phyloP scores from a whole-genome alignment of 1,140 invertebrate genomes.

The Drosophila pallidifrons region DNA sequence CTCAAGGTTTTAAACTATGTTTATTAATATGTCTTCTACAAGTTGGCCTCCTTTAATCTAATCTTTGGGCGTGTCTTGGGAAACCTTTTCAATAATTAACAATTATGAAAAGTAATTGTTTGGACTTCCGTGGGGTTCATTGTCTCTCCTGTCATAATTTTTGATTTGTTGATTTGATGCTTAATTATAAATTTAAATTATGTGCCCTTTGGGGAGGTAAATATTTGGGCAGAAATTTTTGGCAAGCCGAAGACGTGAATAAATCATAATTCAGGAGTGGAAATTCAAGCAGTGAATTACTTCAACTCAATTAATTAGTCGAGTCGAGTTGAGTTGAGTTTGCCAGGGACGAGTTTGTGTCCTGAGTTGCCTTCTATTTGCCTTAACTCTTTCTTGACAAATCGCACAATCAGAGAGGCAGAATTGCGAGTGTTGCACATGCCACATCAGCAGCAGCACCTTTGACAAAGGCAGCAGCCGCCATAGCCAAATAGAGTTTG shows the following conservation, averaged over 20 bases:
- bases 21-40: too few relatives aligned
- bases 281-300: constrained; percentile 54
- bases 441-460: constrained; percentile 42
- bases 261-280: constrained; percentile 43
- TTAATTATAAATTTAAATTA: constrained; percentile 82
- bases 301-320: constrained; percentile 81
- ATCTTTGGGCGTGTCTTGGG: neutral
- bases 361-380: constrained; percentile 50
- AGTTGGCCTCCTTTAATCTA: neutral
- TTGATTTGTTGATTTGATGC: constrained; percentile 66
- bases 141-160: constrained; percentile 66
- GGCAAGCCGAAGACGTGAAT: constrained; percentile 35
- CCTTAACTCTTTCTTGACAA: constrained; percentile 64
- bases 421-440: constrained; percentile 12
- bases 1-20: too few relatives aligned
- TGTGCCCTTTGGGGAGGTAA: constrained; percentile 56
- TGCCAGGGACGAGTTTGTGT: constrained; percentile 24
- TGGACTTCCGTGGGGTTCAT: neutral
- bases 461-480: constrained; percentile 51
- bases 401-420: constrained; percentile 58
- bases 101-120: constrained; percentile 8
- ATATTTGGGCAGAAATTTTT: constrained; percentile 63
- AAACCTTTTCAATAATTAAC: constrained; percentile 8
- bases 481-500: constrained; percentile 61
- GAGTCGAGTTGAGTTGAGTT: neutral